A percentile compares a stretch with the other conserved stretches of the same genome.
Evolutionary conservation across 2,888 invertebrate genomes (phyloP).

Genomic region (Acrocera orbiculus): DNA sequence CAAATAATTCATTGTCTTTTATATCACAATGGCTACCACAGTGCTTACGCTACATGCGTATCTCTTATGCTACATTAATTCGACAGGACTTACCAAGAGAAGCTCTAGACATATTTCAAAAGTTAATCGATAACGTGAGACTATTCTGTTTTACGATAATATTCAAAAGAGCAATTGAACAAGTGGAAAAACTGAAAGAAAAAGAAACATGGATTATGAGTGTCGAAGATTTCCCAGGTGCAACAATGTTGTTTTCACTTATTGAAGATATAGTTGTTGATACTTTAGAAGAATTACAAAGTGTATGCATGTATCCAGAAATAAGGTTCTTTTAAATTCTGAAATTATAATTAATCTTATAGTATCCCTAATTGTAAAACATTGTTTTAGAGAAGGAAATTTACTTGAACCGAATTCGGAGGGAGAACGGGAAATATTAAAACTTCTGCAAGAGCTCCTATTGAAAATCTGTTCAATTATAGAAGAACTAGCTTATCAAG

Average conservation of each 20-base stretch:
- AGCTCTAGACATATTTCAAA: constrained; percentile 67
- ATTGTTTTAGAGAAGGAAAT: constrained; percentile 31
- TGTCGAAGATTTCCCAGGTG: constrained; percentile 68
- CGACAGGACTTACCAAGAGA: constrained; percentile 76
- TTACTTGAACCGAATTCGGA: constrained; percentile 32
- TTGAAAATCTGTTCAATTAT: constrained; percentile 47
- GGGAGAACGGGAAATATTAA: constrained; percentile 30
- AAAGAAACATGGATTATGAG: constrained; percentile 78
- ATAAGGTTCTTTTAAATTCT: constrained; percentile 33
- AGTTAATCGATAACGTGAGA: constrained; percentile 71
- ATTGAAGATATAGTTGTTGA: constrained; percentile 58
- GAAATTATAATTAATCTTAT: no score
- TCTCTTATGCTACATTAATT: constrained; percentile 63
- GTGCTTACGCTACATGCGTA: constrained; percentile 62
- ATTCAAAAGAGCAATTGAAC: constrained; percentile 67
- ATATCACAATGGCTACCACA: constrained; percentile 54
- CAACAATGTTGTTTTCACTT: constrained; percentile 55
- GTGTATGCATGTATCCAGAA: constrained; percentile 53
- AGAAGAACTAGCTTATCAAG: constrained; percentile 51
- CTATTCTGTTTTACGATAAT: constrained; percentile 71
- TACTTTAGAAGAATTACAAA: constrained; percentile 48
- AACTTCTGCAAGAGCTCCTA: constrained; percentile 40
- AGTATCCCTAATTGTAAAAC: constrained; percentile 15
- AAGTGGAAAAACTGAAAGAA: constrained; percentile 49
- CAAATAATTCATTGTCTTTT: constrained; percentile 36